Conservation (phyloP, 2,797 vertebrate species). For the Acanthurus lineatus region DNA sequence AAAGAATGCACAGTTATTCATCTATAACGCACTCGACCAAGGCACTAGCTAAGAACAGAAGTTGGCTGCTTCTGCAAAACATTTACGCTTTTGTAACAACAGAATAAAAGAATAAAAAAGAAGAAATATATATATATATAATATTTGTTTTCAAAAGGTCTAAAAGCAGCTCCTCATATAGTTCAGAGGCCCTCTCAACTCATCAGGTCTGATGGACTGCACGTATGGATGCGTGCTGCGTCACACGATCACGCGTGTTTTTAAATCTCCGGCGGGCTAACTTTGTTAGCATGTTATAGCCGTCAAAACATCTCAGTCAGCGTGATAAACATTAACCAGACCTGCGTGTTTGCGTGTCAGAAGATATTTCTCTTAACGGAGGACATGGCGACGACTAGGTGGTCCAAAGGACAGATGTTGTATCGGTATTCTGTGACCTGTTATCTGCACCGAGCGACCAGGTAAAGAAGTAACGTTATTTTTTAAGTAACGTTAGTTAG, state of each 20-base stretch:
- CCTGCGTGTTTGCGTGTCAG: conserved; percentile 16
- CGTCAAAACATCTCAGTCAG: background rate
- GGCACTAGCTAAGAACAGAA: too few species aligned
- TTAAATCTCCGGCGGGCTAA: conserved; percentile 39
- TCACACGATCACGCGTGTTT: conserved; percentile 41
- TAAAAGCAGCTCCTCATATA: too few species aligned
- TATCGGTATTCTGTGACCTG: conserved; percentile 23
- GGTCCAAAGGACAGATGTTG: conserved; percentile 32
- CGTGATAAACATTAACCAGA: conserved; percentile 70
- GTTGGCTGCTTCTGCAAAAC: too few species aligned
- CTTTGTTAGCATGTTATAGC: background rate
- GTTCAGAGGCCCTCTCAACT: conserved; percentile 18
- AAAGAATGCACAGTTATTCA: too few species aligned
- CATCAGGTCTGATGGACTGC: conserved; percentile 50
- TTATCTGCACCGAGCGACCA: conserved; percentile 43
- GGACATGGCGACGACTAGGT: conserved; percentile 66
- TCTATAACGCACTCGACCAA: too few species aligned
- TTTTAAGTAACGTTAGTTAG: background rate
- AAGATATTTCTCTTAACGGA: conserved; percentile 2
- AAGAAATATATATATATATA: too few species aligned
- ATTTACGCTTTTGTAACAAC: too few species aligned
- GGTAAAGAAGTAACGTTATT: conserved; percentile 40
- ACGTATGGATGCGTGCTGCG: conserved; percentile 20
- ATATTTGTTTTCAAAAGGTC: too few species aligned
- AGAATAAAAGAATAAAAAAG: too few species aligned